Evolutionary conservation across 2,888 invertebrate genomes (phyloP).

Genomic region (Drosophila ustulata): DNA sequence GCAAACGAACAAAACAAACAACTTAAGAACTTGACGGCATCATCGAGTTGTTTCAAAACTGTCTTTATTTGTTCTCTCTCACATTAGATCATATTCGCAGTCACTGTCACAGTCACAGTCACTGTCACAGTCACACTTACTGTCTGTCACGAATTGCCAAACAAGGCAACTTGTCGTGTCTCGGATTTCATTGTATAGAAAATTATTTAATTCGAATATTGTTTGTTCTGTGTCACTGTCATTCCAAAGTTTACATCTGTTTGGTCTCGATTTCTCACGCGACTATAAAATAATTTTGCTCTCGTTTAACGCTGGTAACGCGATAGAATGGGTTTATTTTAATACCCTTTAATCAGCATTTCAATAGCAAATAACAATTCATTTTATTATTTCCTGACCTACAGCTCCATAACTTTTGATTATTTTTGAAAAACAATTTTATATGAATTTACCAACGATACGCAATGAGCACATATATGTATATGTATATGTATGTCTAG

Average conservation of each 20-base stretch:
- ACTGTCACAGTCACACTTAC: slow-evolving; percentile 5
- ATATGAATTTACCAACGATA: no score
- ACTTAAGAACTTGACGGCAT: slow-evolving; percentile 6
- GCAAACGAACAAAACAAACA: slow-evolving; percentile 26
- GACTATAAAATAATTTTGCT: slow-evolving; percentile 19
- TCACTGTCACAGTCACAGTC: not conserved
- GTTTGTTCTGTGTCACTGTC: slow-evolving; percentile 23
- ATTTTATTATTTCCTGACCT: no score
- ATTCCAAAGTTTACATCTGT: slow-evolving; percentile 27
- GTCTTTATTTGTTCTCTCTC: slow-evolving; percentile 4
- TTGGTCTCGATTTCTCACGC: slow-evolving; percentile 35
- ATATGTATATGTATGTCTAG: no score
- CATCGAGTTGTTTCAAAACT: slow-evolving; percentile 17
- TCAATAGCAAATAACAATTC: not conserved
- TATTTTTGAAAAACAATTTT: not conserved
- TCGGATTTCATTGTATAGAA: slow-evolving; percentile 5
- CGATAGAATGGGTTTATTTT: not conserved
- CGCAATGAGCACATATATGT: no score
- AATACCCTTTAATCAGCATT: not conserved
- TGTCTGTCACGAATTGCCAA: slow-evolving; percentile 11
- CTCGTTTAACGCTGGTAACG: slow-evolving; percentile 19
- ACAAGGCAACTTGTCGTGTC: slow-evolving; percentile 13
- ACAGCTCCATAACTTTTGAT: not conserved
- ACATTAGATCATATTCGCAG: slow-evolving; percentile 7
- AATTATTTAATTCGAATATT: slow-evolving; percentile 4